phyloP scores from a whole-genome alignment of 1,140 invertebrate genomes.

The Drosophila lowei region DNA sequence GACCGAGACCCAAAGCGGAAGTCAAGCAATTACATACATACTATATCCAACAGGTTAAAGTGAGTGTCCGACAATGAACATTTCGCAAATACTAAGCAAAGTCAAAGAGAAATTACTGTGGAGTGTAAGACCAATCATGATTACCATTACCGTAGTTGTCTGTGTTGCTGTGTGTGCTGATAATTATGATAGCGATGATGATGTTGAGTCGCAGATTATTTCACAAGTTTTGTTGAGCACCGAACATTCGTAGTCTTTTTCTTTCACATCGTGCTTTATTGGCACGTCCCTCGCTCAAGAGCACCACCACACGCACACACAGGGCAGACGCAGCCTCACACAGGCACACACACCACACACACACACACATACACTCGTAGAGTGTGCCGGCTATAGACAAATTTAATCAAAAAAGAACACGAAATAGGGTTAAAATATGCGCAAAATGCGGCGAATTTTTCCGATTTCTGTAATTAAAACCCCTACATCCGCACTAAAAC shows the following conservation, averaged over 20 bases:
- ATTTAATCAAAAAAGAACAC: conserved; percentile 4
- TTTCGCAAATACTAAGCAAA: conserved; percentile 62
- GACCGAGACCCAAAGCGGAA: conserved; percentile 1
- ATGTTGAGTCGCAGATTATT: conserved; percentile 52
- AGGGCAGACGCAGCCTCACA: conserved; percentile 1
- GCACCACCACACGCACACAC: conserved; percentile 1
- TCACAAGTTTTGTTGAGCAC: conserved; percentile 60
- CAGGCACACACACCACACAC: conserved; percentile 14
- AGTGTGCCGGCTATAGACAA: conserved; percentile 47
- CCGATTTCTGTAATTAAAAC: conserved; percentile 34
- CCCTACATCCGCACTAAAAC: conserved; percentile 16
- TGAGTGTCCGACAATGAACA: conserved; percentile 50
- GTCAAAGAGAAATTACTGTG: conserved; percentile 64
- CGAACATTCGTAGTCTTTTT: conserved; percentile 33
- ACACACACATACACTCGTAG: conserved; percentile 49
- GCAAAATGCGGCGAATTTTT: conserved; percentile 33
- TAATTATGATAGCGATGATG: conserved; percentile 21
- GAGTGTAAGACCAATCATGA: conserved; percentile 53
- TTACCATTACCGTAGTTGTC: conserved; percentile 15
- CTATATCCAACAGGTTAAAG: conserved; percentile 16
- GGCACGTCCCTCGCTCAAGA: conserved; percentile 43
- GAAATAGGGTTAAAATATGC: conserved; percentile 27
- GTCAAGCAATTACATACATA: conserved; percentile 1
- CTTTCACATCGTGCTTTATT: conserved; percentile 38
- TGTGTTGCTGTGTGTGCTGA: conserved; percentile 33